Evolutionary conservation across 2,113 vertebrate genomes (phyloP).

Genomic region (Hipposideros armiger): DNA sequence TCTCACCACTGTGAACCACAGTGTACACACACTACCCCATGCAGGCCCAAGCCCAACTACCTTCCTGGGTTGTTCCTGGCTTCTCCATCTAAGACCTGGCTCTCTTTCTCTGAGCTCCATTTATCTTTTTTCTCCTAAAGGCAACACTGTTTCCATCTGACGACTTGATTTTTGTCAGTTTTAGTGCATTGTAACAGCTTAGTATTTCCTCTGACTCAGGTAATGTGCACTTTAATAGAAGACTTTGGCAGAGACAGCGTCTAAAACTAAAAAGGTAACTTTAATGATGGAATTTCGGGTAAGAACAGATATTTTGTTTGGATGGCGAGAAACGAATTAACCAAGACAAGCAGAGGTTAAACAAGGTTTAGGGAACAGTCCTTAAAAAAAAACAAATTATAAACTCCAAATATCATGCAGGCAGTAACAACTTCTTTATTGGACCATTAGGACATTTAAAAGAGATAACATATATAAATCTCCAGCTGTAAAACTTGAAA

Average conservation of each 20-base stretch:
- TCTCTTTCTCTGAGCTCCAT: background rate
- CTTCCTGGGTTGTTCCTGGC: background rate
- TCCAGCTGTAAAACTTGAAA: background rate
- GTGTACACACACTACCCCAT: accelerated
- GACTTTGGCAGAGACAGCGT: background rate
- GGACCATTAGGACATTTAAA: background rate
- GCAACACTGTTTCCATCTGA: background rate
- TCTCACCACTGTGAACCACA: background rate
- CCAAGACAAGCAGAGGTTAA: background rate
- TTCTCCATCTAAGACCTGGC: background rate
- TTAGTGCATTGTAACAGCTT: background rate
- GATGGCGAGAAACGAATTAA: background rate
- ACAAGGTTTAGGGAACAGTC: background rate
- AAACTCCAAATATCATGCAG: background rate
- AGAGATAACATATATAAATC: conserved; percentile 26
- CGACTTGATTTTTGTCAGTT: background rate
- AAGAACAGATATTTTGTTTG: conserved; percentile 51
- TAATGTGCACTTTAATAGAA: background rate
- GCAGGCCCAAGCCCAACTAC: no score
- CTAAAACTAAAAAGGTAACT: conserved; percentile 10
- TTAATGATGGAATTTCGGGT: background rate
- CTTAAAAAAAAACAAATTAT: conserved; percentile 16
- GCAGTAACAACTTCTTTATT: background rate
- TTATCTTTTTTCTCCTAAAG: background rate
- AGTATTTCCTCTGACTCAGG: background rate